A percentile compares a stretch with the other conserved stretches of the same genome.
These are phyloP conservation scores for Fragum fragum DNA, from an alignment of 2,888 invertebrate genomes.

Conservation along the genomic window DNA sequence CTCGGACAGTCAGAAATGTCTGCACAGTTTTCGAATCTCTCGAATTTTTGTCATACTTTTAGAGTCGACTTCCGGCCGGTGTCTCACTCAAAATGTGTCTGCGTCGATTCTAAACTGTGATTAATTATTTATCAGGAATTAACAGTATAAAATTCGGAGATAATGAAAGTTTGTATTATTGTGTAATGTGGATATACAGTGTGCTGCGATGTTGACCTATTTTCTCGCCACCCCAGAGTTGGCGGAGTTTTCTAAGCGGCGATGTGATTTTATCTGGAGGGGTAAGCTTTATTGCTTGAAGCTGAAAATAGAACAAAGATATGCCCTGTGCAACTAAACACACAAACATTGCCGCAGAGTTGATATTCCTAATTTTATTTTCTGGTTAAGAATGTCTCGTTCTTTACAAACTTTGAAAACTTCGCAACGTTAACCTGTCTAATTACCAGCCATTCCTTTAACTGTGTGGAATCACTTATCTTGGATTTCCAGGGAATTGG, in stretches of 20 bases:
- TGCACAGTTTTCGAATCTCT: slow-evolving; percentile 85
- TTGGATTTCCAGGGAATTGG: too few relatives aligned
- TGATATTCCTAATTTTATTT: too few relatives aligned
- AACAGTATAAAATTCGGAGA: neutral
- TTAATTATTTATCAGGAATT: slow-evolving; percentile 26
- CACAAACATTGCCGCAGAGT: neutral
- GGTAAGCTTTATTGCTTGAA: neutral
- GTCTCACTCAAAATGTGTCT: slow-evolving; percentile 49
- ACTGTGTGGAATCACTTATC: too few relatives aligned
- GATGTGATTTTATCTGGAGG: slow-evolving; percentile 11
- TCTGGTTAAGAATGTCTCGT: too few relatives aligned
- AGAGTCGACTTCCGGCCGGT: slow-evolving; percentile 84
- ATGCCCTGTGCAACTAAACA: neutral
- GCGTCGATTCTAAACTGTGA: slow-evolving; percentile 9
- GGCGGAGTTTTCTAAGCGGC: slow-evolving; percentile 5
- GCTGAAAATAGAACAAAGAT: slow-evolving; percentile 23
- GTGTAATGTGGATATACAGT: slow-evolving; percentile 17
- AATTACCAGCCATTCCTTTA: too few relatives aligned
- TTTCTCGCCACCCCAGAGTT: slow-evolving; percentile 2
- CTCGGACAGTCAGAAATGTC: slow-evolving; percentile 81
- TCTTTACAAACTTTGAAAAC: too few relatives aligned
- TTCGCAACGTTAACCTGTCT: too few relatives aligned
- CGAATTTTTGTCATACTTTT: slow-evolving; percentile 86
- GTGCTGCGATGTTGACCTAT: slow-evolving; percentile 19
- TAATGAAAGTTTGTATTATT: neutral